Base-by-base conservation (phyloP, 2,113 vertebrate species). In the Rhombomys opimus region DNA sequence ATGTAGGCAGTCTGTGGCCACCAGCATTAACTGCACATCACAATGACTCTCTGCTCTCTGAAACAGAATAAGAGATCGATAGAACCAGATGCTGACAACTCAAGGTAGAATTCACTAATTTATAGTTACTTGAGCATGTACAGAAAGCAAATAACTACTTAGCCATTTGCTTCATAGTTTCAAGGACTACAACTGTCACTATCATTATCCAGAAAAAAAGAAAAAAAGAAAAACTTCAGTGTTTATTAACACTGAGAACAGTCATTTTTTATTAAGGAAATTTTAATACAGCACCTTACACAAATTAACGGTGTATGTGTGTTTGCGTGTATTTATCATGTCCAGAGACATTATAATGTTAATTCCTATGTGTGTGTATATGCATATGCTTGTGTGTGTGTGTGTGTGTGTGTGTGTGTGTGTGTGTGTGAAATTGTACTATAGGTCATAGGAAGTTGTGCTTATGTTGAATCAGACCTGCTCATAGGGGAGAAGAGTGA, bases 31-130 rank as follows among this genome's bases (percentile, higher is more conserved):
- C 97, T 98, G 98, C 97, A 98, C 98, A 98, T 96, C 96, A 30
- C 96, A 98, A 95, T 97, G 98, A 98, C 97, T 98, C 98, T 97
- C 98, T 98, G 96, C 92, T 98, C 96, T 98, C 90, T 98, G 97
- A 98, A 97, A 97, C 96, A 96, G 96, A 96, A 95, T 95, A 93
- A 96, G 96, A 98, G 96, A 98, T 98, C 96, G 98, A 97, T 98
- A 96, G 91, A 96, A 97, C 93, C 35, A 65, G 97, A 89, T 96
- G 94, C 84, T 97, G 97, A 97, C 94, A 96, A 93, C 97, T 96
- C 84, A 89, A 96, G 94, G 65, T 97, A 97, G 97, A 98, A 95
- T 97, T 98, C 96, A 93, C 93, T 96, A 98, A 1, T 98, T 97
- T 98, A 92, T 89, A 95, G 95, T 95, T 4, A 92, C 73, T 2